Conservation (phyloP, 2,113 vertebrate genomes). For the rat (Rattus norvegicus) region GRCr8 NC_086019.1:195079501-195080000, state of each 20-base stretch:
- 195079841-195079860: fast-evolving
- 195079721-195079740: too few species aligned
- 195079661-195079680: too few species aligned
- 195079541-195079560: too few species aligned
- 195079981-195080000: neutral
- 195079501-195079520: neutral
- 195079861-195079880: neutral
- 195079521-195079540: neutral
- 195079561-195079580: too few species aligned
- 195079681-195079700: too few species aligned
- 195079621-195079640: fast-evolving
- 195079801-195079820: neutral
- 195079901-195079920: slow-evolving; percentile 4
- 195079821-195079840: neutral
- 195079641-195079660: too few species aligned
- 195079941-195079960: neutral
- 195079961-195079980: neutral
- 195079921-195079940: neutral
- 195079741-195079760: too few species aligned
- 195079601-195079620: fast-evolving
- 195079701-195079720: too few species aligned
- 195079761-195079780: too few species aligned
- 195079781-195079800: too few species aligned
- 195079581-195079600: too few species aligned
- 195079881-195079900: neutral